Evolutionary conservation across 2,113 vertebrate species (phyloP).

Genomic region (Oryctolagus cuniculus): DNA sequence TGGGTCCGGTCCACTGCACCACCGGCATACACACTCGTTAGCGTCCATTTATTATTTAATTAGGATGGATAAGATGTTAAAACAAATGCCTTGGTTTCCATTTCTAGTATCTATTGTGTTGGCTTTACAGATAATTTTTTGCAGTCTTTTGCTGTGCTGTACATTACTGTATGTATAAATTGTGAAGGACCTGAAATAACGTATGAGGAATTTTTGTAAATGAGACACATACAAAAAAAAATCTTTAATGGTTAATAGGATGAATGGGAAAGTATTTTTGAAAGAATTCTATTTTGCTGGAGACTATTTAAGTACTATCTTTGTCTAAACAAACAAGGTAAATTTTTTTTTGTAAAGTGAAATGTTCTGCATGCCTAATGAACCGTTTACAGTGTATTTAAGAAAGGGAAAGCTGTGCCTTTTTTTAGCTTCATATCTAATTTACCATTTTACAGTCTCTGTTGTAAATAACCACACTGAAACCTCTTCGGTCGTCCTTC

Average conservation of each 20-base stretch:
- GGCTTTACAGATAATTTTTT: slow-evolving; percentile 93
- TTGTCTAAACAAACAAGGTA: slow-evolving; percentile 98
- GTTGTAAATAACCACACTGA: slow-evolving; percentile 97
- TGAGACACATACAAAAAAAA: slow-evolving; percentile 87
- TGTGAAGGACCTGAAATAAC: slow-evolving; percentile 92
- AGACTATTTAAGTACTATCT: slow-evolving; percentile 99
- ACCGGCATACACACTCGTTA: slow-evolving; percentile 85
- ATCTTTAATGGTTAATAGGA: slow-evolving; percentile 97
- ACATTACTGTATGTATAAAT: slow-evolving; percentile 94
- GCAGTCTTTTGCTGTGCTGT: slow-evolving; percentile 93
- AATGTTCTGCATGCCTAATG: slow-evolving; percentile 99
- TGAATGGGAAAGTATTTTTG: slow-evolving; percentile 99
- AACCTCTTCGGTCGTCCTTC: slow-evolving; percentile 92
- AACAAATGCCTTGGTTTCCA: slow-evolving; percentile 90
- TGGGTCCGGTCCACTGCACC: slow-evolving; percentile 85
- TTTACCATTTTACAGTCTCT: slow-evolving; percentile 97
- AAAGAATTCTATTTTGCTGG: slow-evolving; percentile 99
- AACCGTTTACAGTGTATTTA: slow-evolving; percentile 99
- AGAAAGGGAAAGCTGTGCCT: slow-evolving; percentile 99
- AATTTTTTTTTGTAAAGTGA: slow-evolving; percentile 98
- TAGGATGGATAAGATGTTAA: slow-evolving; percentile 89
- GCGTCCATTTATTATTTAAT: slow-evolving; percentile 90
- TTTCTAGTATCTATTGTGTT: slow-evolving; percentile 93
- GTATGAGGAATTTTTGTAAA: slow-evolving; percentile 93
- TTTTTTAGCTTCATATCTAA: slow-evolving; percentile 98